A percentile compares a stretch with the other conserved stretches of the same genome.
Conservation (phyloP, 2,797 vertebrate species). For the Molossus molossus region DNA sequence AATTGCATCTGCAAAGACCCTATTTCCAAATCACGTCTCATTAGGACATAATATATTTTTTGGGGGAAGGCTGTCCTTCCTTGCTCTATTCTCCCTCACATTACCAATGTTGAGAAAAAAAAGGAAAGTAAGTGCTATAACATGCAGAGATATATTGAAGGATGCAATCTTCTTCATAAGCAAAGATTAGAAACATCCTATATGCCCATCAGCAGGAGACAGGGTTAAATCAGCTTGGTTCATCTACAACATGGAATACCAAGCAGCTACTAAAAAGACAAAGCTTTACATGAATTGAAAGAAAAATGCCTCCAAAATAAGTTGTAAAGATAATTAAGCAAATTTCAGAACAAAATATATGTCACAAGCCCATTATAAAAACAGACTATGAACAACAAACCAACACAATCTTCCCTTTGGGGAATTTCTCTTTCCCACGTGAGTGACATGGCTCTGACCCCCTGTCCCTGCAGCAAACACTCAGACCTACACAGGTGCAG, state of each 20-base stretch:
- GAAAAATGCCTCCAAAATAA: background rate
- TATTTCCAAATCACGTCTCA: background rate
- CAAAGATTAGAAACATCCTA: slow-evolving; percentile 22
- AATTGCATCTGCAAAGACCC: background rate
- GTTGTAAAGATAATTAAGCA: slow-evolving; percentile 15
- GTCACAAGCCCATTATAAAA: background rate
- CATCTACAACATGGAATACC: background rate
- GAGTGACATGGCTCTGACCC: background rate
- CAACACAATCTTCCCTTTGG: background rate
- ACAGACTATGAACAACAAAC: background rate
- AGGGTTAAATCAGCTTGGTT: background rate
- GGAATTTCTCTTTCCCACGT: background rate
- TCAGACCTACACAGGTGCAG: background rate
- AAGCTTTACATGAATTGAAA: slow-evolving; percentile 3
- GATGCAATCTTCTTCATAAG: background rate
- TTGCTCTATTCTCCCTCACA: background rate
- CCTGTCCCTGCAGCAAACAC: background rate
- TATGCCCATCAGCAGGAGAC: background rate
- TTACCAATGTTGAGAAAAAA: background rate
- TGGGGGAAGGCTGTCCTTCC: background rate
- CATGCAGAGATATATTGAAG: background rate
- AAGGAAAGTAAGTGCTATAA: background rate
- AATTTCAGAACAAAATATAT: slow-evolving; percentile 34
- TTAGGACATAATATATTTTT: background rate
- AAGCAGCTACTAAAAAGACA: slow-evolving; percentile 8